Percentiles rank a stretch among this genome's conserved stretches.
phyloP scores from a whole-genome alignment of 2,113 vertebrate species.

The Oncorhynchus tshawytscha region DNA sequence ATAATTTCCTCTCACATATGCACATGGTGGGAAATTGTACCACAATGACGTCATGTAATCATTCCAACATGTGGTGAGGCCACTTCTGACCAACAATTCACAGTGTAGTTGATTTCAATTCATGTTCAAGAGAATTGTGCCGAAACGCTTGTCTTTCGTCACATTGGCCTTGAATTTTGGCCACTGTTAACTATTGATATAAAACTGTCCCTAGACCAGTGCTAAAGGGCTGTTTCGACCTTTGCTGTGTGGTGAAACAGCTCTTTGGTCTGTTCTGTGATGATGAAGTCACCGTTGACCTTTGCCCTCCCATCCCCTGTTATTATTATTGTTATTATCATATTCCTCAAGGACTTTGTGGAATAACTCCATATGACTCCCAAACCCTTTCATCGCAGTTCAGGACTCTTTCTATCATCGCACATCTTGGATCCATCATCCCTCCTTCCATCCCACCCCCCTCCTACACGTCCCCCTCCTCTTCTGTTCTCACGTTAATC shows the following conservation, averaged over 20 bases:
- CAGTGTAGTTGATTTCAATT: conserved; percentile 14
- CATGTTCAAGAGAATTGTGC: conserved; percentile 5
- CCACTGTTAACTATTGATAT: conserved; percentile 18
- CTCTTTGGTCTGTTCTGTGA: conserved; percentile 33
- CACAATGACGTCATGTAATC: conserved; percentile 68
- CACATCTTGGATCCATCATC: conserved; percentile 70
- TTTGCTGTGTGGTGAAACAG: conserved; percentile 36
- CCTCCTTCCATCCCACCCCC: conserved; percentile 50
- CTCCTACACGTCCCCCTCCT: conserved; percentile 45
- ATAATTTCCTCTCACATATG: conserved; percentile 63
- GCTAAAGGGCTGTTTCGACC: conserved; percentile 40
- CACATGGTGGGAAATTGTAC: conserved; percentile 62
- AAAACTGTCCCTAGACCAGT: conserved; percentile 6
- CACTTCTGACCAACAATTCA: conserved; percentile 40
- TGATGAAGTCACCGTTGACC: conserved; percentile 54
- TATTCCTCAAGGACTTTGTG: conserved; percentile 43
- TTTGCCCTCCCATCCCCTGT: conserved; percentile 6
- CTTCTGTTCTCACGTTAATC: conserved; percentile 62
- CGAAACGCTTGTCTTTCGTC: neutral
- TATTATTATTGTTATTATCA: conserved; percentile 48
- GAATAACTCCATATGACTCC: conserved; percentile 54
- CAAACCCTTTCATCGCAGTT: conserved; percentile 52
- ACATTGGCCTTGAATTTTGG: conserved; percentile 14
- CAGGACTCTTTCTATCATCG: conserved; percentile 42
- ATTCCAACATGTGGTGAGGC: conserved; percentile 58